A percentile compares a stretch with the other conserved stretches of the same genome.
Conservation (phyloP, 2,888 invertebrate genomes). For the Monopis laevigella region DNA sequence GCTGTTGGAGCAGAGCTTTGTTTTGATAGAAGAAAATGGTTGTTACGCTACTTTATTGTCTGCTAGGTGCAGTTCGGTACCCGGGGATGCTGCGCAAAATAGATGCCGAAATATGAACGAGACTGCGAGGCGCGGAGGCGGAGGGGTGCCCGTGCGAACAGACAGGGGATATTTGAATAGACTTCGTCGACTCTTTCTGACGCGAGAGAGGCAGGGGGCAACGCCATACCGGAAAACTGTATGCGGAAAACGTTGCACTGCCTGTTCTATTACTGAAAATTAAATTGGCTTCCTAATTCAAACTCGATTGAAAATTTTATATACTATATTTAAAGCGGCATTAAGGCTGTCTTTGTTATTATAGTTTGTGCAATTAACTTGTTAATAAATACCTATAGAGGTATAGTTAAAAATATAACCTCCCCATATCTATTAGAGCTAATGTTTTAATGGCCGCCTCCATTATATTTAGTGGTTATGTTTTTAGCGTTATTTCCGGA, state of each 20-base stretch:
- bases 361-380: no score
- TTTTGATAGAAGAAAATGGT: slow-evolving; percentile 13
- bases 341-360: no score
- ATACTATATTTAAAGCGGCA: slow-evolving; percentile 8
- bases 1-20: background rate
- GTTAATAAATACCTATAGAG: no score
- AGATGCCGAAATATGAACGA: slow-evolving; percentile 68
- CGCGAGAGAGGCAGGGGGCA: slow-evolving; percentile 30
- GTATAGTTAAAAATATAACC: no score
- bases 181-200: slow-evolving; percentile 50
- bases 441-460: no score
- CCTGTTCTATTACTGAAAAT: slow-evolving; percentile 8
- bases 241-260: slow-evolving; percentile 10
- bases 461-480: no score
- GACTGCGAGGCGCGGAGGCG: slow-evolving; percentile 48
- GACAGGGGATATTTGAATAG: slow-evolving; percentile 63
- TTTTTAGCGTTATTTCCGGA: no score
- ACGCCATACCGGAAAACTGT: slow-evolving; percentile 36
- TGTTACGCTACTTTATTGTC: slow-evolving; percentile 47
- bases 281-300: background rate
- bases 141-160: slow-evolving; percentile 57
- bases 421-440: no score
- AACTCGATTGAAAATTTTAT: slow-evolving; percentile 1
- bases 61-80: slow-evolving; percentile 59
- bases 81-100: slow-evolving; percentile 70